phyloP scores from a whole-genome alignment of 2,113 vertebrate genomes.

The Opisthocomus hoazin region DNA sequence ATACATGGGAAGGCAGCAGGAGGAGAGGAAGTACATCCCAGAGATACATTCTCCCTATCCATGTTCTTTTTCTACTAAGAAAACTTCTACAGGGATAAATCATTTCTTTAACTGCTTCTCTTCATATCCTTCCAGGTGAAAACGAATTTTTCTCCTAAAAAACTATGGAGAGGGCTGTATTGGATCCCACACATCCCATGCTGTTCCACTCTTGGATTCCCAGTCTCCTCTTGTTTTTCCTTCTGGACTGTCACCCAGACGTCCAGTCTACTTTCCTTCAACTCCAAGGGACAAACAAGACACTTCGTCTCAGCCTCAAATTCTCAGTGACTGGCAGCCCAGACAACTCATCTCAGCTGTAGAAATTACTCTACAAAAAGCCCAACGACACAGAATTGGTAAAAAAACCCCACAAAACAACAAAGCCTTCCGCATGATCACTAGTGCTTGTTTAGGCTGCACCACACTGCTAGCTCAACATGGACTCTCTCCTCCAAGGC shows the following conservation, averaged over 20 bases:
- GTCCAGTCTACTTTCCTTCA: background rate
- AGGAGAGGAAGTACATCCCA: background rate
- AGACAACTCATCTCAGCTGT: background rate
- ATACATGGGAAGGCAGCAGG: background rate
- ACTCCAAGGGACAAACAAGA: background rate
- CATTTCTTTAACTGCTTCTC: background rate
- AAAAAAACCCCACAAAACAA: background rate
- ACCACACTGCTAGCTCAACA: background rate
- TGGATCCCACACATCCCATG: background rate
- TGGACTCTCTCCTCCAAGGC: background rate
- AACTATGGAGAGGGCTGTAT: background rate
- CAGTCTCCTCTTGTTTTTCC: background rate
- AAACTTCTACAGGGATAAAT: background rate
- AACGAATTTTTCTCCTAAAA: background rate
- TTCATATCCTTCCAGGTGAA: background rate
- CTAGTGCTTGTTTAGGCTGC: background rate
- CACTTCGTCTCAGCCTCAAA: background rate
- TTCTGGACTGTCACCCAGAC: background rate
- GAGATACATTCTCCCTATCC: background rate
- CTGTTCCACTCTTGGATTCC: background rate
- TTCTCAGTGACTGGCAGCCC: background rate
- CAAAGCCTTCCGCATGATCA: background rate
- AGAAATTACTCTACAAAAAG: background rate
- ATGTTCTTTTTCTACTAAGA: background rate
- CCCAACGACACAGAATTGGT: background rate